Percentiles rank a stretch among this genome's conserved stretches.
phyloP scores from a whole-genome alignment of 2,797 vertebrate genomes.

The Brotogeris chrysoptera region DNA sequence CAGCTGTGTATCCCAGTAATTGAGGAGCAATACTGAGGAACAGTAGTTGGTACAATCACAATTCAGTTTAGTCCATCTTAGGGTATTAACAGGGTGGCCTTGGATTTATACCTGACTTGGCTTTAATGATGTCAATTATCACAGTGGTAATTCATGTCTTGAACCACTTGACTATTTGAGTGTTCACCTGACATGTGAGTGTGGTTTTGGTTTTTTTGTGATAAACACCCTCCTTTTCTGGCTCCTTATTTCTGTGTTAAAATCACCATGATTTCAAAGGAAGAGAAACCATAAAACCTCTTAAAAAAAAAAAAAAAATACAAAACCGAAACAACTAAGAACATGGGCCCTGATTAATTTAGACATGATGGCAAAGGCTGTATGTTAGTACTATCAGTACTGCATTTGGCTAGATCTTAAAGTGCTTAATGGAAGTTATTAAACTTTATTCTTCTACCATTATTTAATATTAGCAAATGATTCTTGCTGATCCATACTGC shows the following conservation, averaged over 20 bases:
- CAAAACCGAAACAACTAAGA: background rate
- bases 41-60: background rate
- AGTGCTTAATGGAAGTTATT: constrained; percentile 36
- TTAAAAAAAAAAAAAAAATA: background rate
- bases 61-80: background rate
- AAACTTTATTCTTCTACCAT: constrained; percentile 24
- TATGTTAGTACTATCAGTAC: constrained; percentile 22
- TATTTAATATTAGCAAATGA: constrained; percentile 14
- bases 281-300: background rate
- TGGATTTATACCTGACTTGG: background rate
- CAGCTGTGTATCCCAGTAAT: background rate
- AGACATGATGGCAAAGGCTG: background rate
- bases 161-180: background rate
- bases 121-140: constrained; percentile 17
- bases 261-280: background rate
- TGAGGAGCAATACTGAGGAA: background rate
- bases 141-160: background rate
- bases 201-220: background rate
- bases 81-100: background rate
- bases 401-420: constrained; percentile 14
- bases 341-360: constrained; percentile 3
- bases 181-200: background rate
- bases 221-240: background rate
- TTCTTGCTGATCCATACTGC: constrained; percentile 36
- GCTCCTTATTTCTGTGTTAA: background rate